phyloP scores from a whole-genome alignment of 2,888 invertebrate species.

The Acanthosepion esculentum region DNA sequence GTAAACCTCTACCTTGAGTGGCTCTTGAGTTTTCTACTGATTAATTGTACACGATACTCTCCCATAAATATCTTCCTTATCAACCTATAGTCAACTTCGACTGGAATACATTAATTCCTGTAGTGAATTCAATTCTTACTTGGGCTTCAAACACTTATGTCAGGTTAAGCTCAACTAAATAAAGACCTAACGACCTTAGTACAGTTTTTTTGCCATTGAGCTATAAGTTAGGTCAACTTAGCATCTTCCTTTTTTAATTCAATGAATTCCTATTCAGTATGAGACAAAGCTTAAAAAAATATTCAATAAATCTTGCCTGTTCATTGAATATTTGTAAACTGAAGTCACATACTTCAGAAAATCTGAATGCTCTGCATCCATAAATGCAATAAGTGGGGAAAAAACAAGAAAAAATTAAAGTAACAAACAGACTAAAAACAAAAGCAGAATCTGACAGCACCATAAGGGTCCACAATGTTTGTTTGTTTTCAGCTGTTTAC shows the following conservation, averaged over 20 bases:
- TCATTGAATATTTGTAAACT: neutral
- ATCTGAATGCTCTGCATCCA: neutral
- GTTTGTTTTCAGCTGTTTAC: neutral
- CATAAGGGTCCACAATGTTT: neutral
- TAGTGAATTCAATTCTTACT: too few species aligned
- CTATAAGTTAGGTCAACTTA: neutral
- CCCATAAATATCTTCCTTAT: too few species aligned
- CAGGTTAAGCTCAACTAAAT: neutral
- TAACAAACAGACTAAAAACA: neutral
- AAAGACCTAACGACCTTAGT: neutral
- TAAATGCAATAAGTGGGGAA: neutral
- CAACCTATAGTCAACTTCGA: too few species aligned
- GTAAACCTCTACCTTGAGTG: too few species aligned
- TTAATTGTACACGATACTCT: too few species aligned
- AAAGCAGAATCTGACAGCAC: neutral
- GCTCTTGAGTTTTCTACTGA: too few species aligned
- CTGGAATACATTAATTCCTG: too few species aligned
- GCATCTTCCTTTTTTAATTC: neutral
- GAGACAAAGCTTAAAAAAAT: constrained; percentile 1
- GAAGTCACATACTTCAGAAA: neutral
- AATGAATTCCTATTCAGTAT: constrained; percentile 7
- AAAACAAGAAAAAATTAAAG: neutral
- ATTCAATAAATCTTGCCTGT: neutral
- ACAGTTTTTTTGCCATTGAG: neutral
- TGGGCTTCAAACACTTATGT: too few species aligned